Percentiles rank a stretch among this genome's conserved stretches.
Evolutionary conservation across 2,888 invertebrate genomes (phyloP).

Genomic region (Eristalis intricaria): DNA sequence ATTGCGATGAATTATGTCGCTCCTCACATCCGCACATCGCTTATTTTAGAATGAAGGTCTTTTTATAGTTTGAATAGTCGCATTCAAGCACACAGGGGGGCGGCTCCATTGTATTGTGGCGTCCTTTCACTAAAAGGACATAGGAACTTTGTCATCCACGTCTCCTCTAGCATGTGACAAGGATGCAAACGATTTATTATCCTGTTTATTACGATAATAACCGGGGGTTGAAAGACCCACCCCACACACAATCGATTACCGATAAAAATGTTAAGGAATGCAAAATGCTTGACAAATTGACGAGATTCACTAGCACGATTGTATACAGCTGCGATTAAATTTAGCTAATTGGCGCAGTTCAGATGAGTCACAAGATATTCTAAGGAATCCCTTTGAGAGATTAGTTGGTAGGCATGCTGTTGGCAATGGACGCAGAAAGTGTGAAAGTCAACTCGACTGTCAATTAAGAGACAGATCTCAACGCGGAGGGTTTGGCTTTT

Average conservation of each 20-base stretch:
- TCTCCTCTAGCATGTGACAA: slow-evolving; percentile 15
- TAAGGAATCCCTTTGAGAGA: no score
- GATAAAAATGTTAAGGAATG: slow-evolving; percentile 21
- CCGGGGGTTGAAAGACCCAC: not conserved
- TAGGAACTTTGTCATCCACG: slow-evolving; percentile 43
- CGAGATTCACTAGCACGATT: slow-evolving; percentile 1
- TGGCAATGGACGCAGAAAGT: not conserved
- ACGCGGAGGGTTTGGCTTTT: not conserved
- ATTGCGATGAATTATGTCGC: slow-evolving; percentile 55
- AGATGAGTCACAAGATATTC: no score
- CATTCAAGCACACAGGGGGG: not conserved
- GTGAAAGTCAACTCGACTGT: no score
- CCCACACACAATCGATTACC: slow-evolving; percentile 15
- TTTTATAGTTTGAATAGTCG: slow-evolving; percentile 36
- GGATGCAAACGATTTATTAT: slow-evolving; percentile 56
- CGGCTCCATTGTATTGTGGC: not conserved
- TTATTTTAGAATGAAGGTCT: slow-evolving; percentile 51
- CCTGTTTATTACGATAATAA: slow-evolving; percentile 35
- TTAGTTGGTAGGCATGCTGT: no score
- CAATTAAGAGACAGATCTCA: not conserved
- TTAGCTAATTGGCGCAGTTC: not conserved
- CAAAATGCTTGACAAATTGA: slow-evolving; percentile 26
- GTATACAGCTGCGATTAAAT: not conserved
- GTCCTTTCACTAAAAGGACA: slow-evolving; percentile 21
- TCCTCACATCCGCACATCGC: slow-evolving; percentile 15